These are phyloP conservation scores for Caranx melampygus DNA, from an alignment of 2,113 vertebrate genomes.

Conservation along the genomic window DNA sequence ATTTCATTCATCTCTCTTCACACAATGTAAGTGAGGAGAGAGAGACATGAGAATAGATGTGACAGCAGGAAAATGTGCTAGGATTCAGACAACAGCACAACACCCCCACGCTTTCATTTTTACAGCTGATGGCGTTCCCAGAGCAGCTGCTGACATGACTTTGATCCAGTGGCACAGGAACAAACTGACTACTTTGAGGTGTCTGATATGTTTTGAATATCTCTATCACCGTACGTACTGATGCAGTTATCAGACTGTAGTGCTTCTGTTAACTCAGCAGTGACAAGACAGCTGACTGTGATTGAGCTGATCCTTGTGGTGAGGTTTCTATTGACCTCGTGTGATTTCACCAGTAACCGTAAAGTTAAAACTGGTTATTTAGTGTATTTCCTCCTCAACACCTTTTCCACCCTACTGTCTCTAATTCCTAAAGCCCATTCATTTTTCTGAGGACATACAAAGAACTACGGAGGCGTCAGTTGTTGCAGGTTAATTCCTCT, in stretches of 20 bases:
- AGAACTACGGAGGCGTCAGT: not conserved
- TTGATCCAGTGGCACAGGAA: not conserved
- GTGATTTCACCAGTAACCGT: not conserved
- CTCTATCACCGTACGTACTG: too few species aligned
- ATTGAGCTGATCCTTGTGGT: not conserved
- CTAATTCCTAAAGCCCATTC: not conserved
- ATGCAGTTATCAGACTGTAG: too few species aligned
- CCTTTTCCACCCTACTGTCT: not conserved
- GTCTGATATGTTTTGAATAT: too few species aligned
- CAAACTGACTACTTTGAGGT: not conserved
- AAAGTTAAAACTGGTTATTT: not conserved
- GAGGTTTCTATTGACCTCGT: not conserved
- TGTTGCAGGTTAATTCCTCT: not conserved
- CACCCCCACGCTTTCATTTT: not conserved
- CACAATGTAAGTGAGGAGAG: not conserved
- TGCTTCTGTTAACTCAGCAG: too few species aligned
- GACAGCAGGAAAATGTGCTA: constrained; percentile 1
- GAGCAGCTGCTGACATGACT: not conserved
- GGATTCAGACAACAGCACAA: not conserved
- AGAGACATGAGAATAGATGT: constrained; percentile 2
- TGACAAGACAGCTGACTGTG: not conserved
- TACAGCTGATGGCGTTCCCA: not conserved
- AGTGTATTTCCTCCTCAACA: not conserved
- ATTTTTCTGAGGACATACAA: not conserved
- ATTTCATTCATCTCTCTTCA: not conserved